Percentiles rank a stretch among this genome's conserved stretches.
Evolutionary conservation across 92 coral and sea anemone genomes (phyloP).

Genomic region (Parazoanthus swiftii): DNA sequence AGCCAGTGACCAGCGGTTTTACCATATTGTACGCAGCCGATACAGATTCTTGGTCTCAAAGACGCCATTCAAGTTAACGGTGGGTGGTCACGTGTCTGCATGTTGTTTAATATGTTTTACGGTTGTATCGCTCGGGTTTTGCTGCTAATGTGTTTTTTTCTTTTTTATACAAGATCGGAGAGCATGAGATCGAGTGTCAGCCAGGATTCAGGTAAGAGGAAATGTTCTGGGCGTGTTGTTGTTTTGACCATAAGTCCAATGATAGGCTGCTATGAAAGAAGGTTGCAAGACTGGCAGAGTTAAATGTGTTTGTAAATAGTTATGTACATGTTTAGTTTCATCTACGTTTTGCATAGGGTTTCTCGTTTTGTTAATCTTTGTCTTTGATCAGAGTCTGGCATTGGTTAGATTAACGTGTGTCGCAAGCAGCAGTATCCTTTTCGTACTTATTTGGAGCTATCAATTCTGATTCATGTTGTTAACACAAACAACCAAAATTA

Average conservation of each 20-base stretch:
- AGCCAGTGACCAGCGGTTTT: constrained; percentile 77
- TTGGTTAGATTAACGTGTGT: background rate
- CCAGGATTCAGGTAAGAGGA: constrained; percentile 85
- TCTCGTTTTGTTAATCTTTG: too few species aligned
- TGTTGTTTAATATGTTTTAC: background rate
- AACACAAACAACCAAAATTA: background rate
- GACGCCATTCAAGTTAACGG: constrained; percentile 91
- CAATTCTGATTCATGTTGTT: background rate
- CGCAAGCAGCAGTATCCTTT: too few species aligned
- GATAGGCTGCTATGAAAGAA: background rate
- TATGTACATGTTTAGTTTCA: background rate
- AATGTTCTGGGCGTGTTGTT: background rate
- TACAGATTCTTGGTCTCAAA: constrained; percentile 80
- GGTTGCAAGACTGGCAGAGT: background rate
- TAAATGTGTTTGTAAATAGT: background rate
- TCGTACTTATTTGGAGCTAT: too few species aligned
- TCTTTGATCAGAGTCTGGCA: background rate
- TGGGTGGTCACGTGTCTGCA: constrained; percentile 36
- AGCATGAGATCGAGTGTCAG: constrained; percentile 97
- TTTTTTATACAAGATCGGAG: constrained; percentile 68
- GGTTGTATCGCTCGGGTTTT: background rate
- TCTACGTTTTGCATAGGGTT: too few species aligned
- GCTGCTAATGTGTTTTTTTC: background rate
- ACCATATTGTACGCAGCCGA: constrained; percentile 73
- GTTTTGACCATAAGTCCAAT: background rate